Percentiles rank a stretch among this genome's conserved stretches.
These are phyloP conservation scores for Lagopus leucura DNA, from an alignment of 2,113 vertebrate genomes.

Conservation along the genomic window DNA sequence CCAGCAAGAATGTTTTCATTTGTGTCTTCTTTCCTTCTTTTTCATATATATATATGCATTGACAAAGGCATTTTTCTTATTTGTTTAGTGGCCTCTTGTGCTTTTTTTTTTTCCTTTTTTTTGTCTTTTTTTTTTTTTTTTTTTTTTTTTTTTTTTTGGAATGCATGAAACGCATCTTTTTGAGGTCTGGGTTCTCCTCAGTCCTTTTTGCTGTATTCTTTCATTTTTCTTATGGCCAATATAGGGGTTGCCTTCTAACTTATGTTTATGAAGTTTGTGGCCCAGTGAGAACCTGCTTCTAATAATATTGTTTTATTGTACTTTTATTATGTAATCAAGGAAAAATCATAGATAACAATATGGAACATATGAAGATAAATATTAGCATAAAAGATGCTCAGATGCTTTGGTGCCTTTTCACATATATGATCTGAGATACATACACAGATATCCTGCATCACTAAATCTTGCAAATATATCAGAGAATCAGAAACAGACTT, in stretches of 20 bases:
- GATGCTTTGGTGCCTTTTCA: background rate
- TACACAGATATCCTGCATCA: background rate
- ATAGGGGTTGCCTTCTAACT: background rate
- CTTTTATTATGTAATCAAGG: background rate
- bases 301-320: background rate
- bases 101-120: background rate
- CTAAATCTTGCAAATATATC: background rate
- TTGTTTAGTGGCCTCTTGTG: background rate
- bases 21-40: conserved; percentile 9
- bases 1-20: background rate
- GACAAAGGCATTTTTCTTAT: background rate
- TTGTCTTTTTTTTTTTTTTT: background rate
- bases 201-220: background rate
- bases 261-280: background rate
- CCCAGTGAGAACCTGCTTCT: background rate
- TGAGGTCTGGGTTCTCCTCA: background rate
- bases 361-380: background rate
- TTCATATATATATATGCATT: background rate
- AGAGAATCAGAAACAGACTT: background rate
- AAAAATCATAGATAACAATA: background rate
- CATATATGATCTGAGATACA: background rate
- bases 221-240: background rate
- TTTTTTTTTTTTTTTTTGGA: background rate
- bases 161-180: background rate
- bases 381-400: background rate